These are phyloP conservation scores for Hecatera dysodea DNA, from an alignment of 2,888 invertebrate genomes.

Conservation along the genomic window DNA sequence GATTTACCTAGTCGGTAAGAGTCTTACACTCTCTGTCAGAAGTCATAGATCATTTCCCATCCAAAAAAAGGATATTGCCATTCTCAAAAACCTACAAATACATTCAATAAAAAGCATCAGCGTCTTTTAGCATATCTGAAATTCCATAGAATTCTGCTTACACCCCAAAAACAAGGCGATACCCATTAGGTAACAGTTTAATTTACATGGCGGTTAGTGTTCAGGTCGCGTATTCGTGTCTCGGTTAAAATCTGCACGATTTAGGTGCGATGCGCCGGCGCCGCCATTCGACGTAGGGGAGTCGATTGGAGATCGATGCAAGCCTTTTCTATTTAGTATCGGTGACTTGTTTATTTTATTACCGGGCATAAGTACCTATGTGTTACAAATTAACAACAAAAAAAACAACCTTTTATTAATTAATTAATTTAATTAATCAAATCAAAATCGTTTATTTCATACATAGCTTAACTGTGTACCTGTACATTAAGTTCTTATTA, in stretches of 20 bases:
- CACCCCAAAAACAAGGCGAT: not conserved
- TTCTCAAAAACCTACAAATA: too few species aligned
- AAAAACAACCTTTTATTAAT: too few species aligned
- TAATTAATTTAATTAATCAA: too few species aligned
- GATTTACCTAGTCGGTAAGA: too few species aligned
- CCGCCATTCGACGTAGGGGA: constrained; percentile 20
- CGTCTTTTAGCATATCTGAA: not conserved
- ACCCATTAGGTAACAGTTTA: constrained; percentile 14
- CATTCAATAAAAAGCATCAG: not conserved
- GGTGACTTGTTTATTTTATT: not conserved
- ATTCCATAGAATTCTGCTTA: not conserved
- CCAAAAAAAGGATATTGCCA: too few species aligned
- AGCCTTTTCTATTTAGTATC: not conserved
- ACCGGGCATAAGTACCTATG: too few species aligned
- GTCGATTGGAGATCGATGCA: constrained; percentile 1
- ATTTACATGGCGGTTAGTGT: constrained; percentile 25
- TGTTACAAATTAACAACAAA: too few species aligned
- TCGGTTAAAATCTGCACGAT: constrained; percentile 56
- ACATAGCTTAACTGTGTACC: too few species aligned
- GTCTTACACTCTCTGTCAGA: too few species aligned
- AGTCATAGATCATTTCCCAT: too few species aligned
- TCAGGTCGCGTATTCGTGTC: constrained; percentile 57
- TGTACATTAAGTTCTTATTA: too few species aligned
- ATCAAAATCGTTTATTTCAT: too few species aligned
- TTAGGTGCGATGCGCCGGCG: constrained; percentile 36